Percentiles rank a stretch among this genome's conserved stretches.
Conservation (phyloP, 1,140 invertebrate species). For the Calephelis nemesis region DNA sequence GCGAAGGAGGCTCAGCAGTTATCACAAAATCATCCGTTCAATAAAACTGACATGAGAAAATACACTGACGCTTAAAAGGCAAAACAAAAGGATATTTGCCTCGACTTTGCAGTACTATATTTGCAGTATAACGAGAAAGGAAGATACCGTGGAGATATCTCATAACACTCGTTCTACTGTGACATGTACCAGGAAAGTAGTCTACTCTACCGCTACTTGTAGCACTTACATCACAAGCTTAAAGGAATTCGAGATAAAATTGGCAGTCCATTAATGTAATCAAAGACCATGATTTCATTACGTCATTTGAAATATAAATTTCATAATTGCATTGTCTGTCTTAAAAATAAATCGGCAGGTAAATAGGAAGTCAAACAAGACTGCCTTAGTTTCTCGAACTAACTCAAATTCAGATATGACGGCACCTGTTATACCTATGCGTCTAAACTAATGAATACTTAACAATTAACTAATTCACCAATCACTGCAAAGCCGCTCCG, state of each 20-base stretch:
- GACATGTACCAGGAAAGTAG: constrained; percentile 60
- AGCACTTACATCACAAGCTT: constrained; percentile 65
- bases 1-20: constrained; percentile 41
- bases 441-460: constrained; percentile 70
- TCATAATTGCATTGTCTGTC: constrained; percentile 18
- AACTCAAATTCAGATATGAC: constrained; percentile 77
- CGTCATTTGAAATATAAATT: constrained; percentile 19
- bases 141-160: constrained; percentile 14
- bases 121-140: constrained; percentile 51
- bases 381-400: constrained; percentile 50
- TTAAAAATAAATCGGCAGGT: constrained; percentile 14
- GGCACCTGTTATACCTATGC: constrained; percentile 59
- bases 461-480: constrained; percentile 55
- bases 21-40: constrained; percentile 39
- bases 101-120: constrained; percentile 46
- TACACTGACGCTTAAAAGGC: constrained; percentile 39
- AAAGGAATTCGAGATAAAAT: constrained; percentile 62
- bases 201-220: constrained; percentile 56
- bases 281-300: constrained; percentile 14
- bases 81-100: constrained; percentile 25
- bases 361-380: constrained; percentile 1
- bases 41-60: constrained; percentile 28
- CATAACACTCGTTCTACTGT: constrained; percentile 54
- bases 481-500: not conserved
- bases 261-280: constrained; percentile 50